phyloP scores from a whole-genome alignment of 2,888 invertebrate genomes.

The Dorcus parallelipipedus region DNA sequence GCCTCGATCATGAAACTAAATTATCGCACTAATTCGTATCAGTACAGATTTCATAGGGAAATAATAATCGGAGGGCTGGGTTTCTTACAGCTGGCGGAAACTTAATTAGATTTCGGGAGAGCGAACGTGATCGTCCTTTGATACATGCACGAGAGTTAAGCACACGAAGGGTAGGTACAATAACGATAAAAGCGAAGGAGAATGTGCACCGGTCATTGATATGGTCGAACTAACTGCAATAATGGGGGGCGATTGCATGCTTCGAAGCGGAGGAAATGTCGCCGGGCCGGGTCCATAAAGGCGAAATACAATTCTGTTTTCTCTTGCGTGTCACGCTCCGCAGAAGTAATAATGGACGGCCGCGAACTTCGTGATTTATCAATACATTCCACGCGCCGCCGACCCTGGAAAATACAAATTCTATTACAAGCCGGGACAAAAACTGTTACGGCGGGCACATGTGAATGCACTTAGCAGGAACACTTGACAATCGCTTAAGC shows the following conservation, averaged over 20 bases:
- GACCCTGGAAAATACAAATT: constrained; percentile 15
- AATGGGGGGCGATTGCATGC: constrained; percentile 25
- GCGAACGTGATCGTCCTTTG: constrained; percentile 25
- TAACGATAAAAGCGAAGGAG: constrained; percentile 15
- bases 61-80: constrained; percentile 31
- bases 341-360: constrained; percentile 33
- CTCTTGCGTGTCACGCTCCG: constrained; percentile 31
- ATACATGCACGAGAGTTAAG: constrained; percentile 22
- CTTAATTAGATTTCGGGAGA: constrained; percentile 29
- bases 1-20: constrained; percentile 31
- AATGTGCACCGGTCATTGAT: constrained; percentile 10
- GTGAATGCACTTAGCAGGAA: constrained; percentile 28
- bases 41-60: constrained; percentile 32
- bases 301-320: constrained; percentile 35
- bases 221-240: constrained; percentile 17
- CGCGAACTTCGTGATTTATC: constrained; percentile 28
- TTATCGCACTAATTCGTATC: constrained; percentile 32
- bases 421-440: constrained; percentile 17
- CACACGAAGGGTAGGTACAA: constrained; percentile 12
- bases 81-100: constrained; percentile 31
- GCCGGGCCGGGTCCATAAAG: constrained; percentile 9
- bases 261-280: constrained; percentile 4
- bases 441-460: constrained; percentile 26
- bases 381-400: constrained; percentile 24
- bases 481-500: constrained; percentile 22